Conservation (phyloP, 2,888 invertebrate species). For the Lepidochitona cinerea region DNA sequence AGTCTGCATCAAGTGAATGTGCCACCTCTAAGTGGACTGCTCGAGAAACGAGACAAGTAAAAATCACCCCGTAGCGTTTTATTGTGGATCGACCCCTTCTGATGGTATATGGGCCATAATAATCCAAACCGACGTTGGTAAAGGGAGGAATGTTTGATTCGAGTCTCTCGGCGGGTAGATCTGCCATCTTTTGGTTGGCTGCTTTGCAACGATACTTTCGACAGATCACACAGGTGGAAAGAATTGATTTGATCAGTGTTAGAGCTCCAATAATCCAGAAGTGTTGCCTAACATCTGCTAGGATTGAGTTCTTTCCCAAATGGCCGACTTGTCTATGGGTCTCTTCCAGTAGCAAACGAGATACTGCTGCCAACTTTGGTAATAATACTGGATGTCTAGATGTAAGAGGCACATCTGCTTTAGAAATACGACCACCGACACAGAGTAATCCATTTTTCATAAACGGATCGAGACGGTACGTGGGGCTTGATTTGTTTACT, state of each 20-base stretch:
- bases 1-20: conserved; percentile 15
- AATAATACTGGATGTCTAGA: neutral
- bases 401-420: neutral
- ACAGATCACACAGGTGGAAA: too few species aligned
- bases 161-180: conserved; percentile 21
- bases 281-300: too few species aligned
- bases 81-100: conserved; percentile 17
- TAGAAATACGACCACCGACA: too few species aligned
- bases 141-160: conserved; percentile 18
- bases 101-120: conserved; percentile 21
- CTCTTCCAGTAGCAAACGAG: neutral
- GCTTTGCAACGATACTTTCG: conserved; percentile 6
- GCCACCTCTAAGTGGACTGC: conserved; percentile 28
- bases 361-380: neutral
- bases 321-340: too few species aligned
- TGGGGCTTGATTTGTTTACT: neutral
- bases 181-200: conserved; percentile 21
- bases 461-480: neutral
- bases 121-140: conserved; percentile 17
- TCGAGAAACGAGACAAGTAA: conserved; percentile 22
- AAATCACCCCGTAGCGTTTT: conserved; percentile 31
- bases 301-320: too few species aligned
- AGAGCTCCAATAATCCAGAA: conserved; percentile 10
- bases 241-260: neutral
- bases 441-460: neutral